Evolutionary conservation across 2,797 vertebrate species (phyloP).

Genomic region (Cossypha heuglini): DNA sequence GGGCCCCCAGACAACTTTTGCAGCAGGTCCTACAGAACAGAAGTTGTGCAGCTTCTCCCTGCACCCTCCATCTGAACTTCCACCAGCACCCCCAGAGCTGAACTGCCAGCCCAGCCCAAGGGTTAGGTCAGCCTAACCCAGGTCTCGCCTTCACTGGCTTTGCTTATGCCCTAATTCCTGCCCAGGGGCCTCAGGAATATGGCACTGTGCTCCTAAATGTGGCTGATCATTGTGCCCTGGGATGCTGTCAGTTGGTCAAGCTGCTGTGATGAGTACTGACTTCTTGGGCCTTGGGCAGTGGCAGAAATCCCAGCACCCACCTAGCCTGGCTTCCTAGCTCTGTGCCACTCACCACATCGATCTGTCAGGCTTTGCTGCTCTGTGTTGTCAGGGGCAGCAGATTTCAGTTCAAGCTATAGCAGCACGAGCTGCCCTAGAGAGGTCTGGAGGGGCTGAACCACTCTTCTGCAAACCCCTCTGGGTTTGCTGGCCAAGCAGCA

Average conservation of each 20-base stretch:
- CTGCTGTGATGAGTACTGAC: constrained; percentile 12
- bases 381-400: neutral
- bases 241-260: constrained; percentile 14
- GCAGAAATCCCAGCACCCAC: constrained; percentile 28
- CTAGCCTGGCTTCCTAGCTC: neutral
- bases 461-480: neutral
- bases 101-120: neutral
- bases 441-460: neutral
- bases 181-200: neutral
- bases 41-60: neutral
- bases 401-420: constrained; percentile 7
- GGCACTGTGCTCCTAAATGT: neutral
- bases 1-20: neutral
- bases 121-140: neutral
- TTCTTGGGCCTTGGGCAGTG: constrained; percentile 34
- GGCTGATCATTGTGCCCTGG: constrained; percentile 2
- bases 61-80: neutral
- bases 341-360: neutral
- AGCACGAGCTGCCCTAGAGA: neutral
- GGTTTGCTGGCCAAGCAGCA: neutral
- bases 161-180: neutral
- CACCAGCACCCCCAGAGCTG: neutral
- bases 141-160: neutral
- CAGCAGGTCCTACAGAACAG: neutral
- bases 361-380: neutral